Base-by-base conservation (phyloP, 1,140 invertebrate species). In the Macrosteles quadrilineatus region DNA sequence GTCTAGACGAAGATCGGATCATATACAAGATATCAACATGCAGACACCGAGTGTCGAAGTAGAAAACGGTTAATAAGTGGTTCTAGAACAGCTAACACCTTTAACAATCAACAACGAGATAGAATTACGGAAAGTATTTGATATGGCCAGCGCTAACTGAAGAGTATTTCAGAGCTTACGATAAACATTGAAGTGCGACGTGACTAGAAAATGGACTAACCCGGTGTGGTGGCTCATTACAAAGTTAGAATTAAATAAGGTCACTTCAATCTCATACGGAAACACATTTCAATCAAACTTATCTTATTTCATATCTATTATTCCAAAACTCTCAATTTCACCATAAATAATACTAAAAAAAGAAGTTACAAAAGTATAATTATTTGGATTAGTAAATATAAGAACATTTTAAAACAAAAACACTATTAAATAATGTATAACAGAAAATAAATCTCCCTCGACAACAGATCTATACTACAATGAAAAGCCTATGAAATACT, bases 231-330 rank as follows among this genome's bases (percentile, higher is more conserved):
- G 47, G 12, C n/a, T 27, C 55, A 23, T 14, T 27, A 59, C 27
- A 50, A 25, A 59, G 55, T 59, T 59, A 59, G 55, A 59, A 59
- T 59, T 59, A 59, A 59, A 59, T 59, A 59, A 59, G 55, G 55
- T 59, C 55, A 59, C 55, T 59, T 59, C 27, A 30, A 30, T 59
- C 55, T 19, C 47, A 50, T 19, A 50, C 47, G n/a, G 47, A 50
- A 36, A 36, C 32, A 50, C 47, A 50, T 50, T 50, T 50, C 47
- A 3, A 50, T 50, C 3, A 9, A 50, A 50, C 47, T 50, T 19
- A 50, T 50, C 47, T 50, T 50, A 19, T 50, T 50, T 21, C 47
- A 50, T 50, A 11, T 21, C 47, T 4, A 50, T 40, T 9, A 6
- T 40, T 40, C 17, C 36, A 40, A 6, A 40, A 17, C 36, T 40